These are phyloP conservation scores for Coelopa pilipes DNA, from an alignment of 2,888 invertebrate genomes.

Conservation along the genomic window DNA sequence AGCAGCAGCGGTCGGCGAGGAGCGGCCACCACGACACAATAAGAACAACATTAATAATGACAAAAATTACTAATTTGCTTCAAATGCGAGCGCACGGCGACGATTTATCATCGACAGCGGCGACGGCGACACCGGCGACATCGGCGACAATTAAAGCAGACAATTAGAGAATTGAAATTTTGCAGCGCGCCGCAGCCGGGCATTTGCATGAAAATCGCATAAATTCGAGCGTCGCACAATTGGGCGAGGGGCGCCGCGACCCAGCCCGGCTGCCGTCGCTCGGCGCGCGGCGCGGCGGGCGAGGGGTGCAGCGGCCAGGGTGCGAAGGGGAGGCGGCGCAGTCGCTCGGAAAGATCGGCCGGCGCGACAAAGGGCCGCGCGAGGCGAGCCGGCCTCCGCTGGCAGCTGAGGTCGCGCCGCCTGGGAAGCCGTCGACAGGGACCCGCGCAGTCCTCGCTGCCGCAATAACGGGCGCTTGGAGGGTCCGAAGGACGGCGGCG, in stretches of 20 bases:
- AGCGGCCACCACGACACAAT: not conserved
- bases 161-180: slow-evolving; percentile 36
- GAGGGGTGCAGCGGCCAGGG: too few species aligned
- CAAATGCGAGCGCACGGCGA: not conserved
- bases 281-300: too few species aligned
- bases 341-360: slow-evolving; percentile 11
- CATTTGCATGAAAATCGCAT: slow-evolving; percentile 37
- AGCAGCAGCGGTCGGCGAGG: slow-evolving; percentile 46
- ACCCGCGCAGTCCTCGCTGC: too few species aligned
- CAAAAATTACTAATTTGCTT: not conserved
- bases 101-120: not conserved
- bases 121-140: not conserved
- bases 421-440: too few species aligned
- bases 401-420: too few species aligned
- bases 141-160: slow-evolving; percentile 34
- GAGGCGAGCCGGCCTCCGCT: too few species aligned
- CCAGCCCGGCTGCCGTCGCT: not conserved
- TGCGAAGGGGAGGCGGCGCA: too few species aligned
- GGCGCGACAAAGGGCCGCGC: too few species aligned
- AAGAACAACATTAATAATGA: not conserved
- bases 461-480: too few species aligned
- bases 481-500: too few species aligned
- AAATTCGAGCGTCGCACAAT: slow-evolving; percentile 30
- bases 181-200: slow-evolving; percentile 23
- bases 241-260: not conserved